Conservation (phyloP, 2,888 invertebrate genomes). For the Helobdella robusta region DNA sequence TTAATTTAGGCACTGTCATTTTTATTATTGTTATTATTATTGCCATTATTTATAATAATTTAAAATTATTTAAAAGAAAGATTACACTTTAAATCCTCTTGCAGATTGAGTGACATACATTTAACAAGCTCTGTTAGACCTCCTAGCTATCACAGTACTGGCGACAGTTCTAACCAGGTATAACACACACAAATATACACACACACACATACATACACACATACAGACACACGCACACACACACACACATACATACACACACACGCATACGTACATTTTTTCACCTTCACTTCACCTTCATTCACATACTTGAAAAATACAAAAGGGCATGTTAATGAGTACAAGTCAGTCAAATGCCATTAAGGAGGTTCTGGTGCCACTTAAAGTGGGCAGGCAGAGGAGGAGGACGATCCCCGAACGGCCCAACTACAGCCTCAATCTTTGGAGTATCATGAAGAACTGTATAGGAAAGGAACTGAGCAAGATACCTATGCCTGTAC, state of each 20-base stretch:
- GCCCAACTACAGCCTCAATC: conserved; percentile 65
- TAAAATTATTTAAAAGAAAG: no score
- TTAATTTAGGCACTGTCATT: no score
- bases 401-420: conserved; percentile 77
- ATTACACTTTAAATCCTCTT: no score
- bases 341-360: no score
- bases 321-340: no score
- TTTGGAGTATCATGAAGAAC: conserved; percentile 99
- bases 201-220: background rate
- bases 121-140: no score
- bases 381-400: conserved; percentile 48
- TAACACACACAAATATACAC: background rate
- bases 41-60: no score
- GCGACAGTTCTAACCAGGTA: no score
- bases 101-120: no score
- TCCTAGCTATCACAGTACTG: no score
- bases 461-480: conserved; percentile 98
- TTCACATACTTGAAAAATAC: no score
- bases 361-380: background rate
- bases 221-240: background rate
- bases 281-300: background rate
- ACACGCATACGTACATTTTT: background rate
- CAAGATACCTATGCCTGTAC: conserved; percentile 95
- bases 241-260: background rate
- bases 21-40: no score